A percentile compares a stretch with the other conserved stretches of the same genome.
phyloP scores from a whole-genome alignment of 2,797 vertebrate species.

The Melanotaenia parkinsoni region DNA sequence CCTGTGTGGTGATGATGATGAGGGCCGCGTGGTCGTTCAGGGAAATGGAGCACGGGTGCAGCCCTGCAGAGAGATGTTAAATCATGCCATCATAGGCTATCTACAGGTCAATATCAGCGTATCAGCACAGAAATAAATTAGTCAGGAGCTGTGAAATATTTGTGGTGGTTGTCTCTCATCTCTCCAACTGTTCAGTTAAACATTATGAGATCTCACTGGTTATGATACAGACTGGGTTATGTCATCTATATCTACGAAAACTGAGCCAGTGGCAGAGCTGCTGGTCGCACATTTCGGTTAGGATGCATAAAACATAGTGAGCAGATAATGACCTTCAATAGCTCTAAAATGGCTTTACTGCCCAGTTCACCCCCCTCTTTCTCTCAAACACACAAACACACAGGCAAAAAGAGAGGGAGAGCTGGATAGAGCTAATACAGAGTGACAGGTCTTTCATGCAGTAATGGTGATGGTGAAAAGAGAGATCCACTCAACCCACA shows the following conservation, averaged over 20 bases:
- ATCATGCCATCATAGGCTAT: slow-evolving; percentile 42
- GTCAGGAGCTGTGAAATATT: slow-evolving; percentile 11
- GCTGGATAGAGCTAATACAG: slow-evolving; percentile 79
- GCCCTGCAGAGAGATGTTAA: slow-evolving; percentile 67
- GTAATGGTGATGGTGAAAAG: slow-evolving; percentile 85
- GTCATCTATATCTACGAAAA: slow-evolving; percentile 48
- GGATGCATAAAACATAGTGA: slow-evolving; percentile 64
- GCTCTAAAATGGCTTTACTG: slow-evolving; percentile 75
- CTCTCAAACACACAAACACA: slow-evolving; percentile 29
- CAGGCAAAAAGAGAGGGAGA: slow-evolving; percentile 52
- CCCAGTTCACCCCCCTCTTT: slow-evolving; percentile 49
- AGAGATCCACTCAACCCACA: slow-evolving; percentile 79
- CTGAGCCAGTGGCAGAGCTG: slow-evolving; percentile 22
- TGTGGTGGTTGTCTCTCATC: slow-evolving; percentile 17
- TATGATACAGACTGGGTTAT: slow-evolving; percentile 44
- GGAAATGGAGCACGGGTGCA: slow-evolving; percentile 66
- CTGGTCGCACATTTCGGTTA: slow-evolving; percentile 38
- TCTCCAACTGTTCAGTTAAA: slow-evolving; percentile 31
- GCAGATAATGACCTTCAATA: slow-evolving; percentile 80
- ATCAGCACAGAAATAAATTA: slow-evolving; percentile 18
- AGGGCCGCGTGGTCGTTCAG: slow-evolving; percentile 58
- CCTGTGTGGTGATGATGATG: slow-evolving; percentile 56
- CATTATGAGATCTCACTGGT: slow-evolving; percentile 18
- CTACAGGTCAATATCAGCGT: slow-evolving; percentile 57
- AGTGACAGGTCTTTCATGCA: slow-evolving; percentile 87